Evolutionary conservation across 64 coral and sea anemone species (phyloP).

Genomic region (Exaiptasia diaphana): DNA sequence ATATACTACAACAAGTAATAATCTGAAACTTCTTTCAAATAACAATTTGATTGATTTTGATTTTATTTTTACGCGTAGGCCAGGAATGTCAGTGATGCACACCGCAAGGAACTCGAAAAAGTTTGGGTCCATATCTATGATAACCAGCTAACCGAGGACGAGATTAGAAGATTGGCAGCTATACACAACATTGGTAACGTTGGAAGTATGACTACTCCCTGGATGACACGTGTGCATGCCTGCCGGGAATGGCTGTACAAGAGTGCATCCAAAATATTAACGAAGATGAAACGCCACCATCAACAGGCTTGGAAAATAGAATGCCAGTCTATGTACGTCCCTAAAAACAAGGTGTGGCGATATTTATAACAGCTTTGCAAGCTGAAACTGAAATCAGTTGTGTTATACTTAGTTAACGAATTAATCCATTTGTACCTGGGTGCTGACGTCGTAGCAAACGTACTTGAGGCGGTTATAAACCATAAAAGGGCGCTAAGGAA

Average conservation of each 20-base stretch:
- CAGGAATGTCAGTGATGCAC: neutral
- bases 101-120: neutral
- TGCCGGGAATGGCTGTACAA: conserved; percentile 13
- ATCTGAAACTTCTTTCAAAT: no score
- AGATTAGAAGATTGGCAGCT: neutral
- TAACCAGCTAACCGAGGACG: neutral
- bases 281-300: neutral
- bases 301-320: neutral
- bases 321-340: neutral
- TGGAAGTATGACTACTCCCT: neutral
- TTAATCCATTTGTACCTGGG: no score
- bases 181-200: neutral
- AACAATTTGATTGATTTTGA: no score
- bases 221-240: neutral
- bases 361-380: neutral
- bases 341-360: neutral
- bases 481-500: no score
- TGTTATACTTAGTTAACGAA: no score
- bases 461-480: no score
- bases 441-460: no score
- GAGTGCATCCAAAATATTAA: neutral
- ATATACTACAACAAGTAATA: no score
- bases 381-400: no score
- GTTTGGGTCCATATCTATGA: neutral
- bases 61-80: neutral